A percentile compares a stretch with the other conserved stretches of the same genome.
Conservation (phyloP, 1,140 invertebrate genomes). For the Trachymyrmex septentrionalis region DNA sequence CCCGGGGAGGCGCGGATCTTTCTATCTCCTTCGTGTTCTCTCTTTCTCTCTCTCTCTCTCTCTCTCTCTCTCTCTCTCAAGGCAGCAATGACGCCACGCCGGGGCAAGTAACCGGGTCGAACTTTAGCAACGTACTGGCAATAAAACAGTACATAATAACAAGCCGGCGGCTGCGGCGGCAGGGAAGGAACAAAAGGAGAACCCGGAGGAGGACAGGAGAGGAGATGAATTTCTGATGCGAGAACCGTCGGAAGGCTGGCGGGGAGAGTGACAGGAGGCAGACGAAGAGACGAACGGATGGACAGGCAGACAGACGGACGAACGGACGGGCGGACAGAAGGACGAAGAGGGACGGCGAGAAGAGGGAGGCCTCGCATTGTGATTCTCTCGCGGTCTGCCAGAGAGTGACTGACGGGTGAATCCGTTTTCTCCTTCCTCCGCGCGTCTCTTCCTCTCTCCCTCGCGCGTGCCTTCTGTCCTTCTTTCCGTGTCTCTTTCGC, state of each 20-base stretch:
- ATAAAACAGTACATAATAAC: conserved; percentile 77
- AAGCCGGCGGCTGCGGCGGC: conserved; percentile 61
- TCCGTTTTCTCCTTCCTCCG: conserved; percentile 81
- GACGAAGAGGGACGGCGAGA: conserved; percentile 68
- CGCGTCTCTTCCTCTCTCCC: conserved; percentile 56
- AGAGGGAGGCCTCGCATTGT: conserved; percentile 83
- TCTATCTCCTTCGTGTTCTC: background rate
- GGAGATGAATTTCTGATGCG: conserved; percentile 84
- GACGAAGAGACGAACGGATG: conserved; percentile 77
- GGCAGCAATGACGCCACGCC: conserved; percentile 42
- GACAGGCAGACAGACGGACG: conserved; percentile 70
- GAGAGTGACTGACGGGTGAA: conserved; percentile 86
- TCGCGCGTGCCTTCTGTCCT: conserved; percentile 51
- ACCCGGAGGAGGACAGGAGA: conserved; percentile 75
- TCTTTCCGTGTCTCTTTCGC: conserved; percentile 49
- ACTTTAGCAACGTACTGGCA: conserved; percentile 65
- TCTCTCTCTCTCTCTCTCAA: no score
- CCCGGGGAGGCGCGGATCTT: conserved; percentile 20
- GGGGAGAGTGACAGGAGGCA: conserved; percentile 80
- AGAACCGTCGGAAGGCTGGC: conserved; percentile 79
- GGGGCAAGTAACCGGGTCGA: conserved; percentile 61
- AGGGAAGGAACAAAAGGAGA: conserved; percentile 73
- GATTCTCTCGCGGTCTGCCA: conserved; percentile 85
- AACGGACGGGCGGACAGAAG: conserved; percentile 71
- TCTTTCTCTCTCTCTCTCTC: background rate